These are phyloP conservation scores for Astropecten irregularis DNA, from an alignment of 53 echinoderm and acorn worm species.

Conservation along the genomic window DNA sequence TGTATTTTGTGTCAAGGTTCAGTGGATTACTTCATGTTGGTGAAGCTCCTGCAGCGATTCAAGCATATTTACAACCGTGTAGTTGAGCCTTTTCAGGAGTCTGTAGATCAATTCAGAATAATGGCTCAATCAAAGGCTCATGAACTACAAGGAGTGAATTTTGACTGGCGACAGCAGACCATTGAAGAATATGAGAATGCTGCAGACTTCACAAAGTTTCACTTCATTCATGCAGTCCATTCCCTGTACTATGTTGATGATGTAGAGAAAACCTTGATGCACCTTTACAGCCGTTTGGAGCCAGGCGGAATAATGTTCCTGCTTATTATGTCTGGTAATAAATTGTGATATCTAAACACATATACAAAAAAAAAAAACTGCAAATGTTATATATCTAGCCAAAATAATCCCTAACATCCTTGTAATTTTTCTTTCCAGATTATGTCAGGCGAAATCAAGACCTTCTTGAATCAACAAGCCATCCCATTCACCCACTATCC, in stretches of 20 bases:
- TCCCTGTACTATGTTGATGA: constrained; percentile 1
- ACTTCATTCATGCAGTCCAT: not conserved
- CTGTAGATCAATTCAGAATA: not conserved
- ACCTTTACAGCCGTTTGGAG: not conserved
- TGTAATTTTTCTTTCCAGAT: no score
- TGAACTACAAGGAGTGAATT: not conserved
- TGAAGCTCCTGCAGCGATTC: not conserved
- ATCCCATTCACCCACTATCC: not conserved
- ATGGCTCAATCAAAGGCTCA: not conserved
- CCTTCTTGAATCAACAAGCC: not conserved
- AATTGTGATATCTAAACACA: no score
- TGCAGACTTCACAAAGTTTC: not conserved
- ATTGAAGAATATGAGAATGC: not conserved
- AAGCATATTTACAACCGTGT: not conserved
- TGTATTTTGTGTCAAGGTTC: not conserved
- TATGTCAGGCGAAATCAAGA: not conserved
- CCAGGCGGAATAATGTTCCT: not conserved
- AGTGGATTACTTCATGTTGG: not conserved
- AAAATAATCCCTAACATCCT: no score
- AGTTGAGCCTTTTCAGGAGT: constrained; percentile 4
- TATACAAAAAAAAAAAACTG: no score
- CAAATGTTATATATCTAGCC: no score
- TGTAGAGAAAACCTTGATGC: not conserved
- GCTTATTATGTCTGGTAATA: constrained; percentile 5
- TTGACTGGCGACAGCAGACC: constrained; percentile 22